phyloP scores from a whole-genome alignment of 1,140 invertebrate species.

The Condylostylus longicornis region DNA sequence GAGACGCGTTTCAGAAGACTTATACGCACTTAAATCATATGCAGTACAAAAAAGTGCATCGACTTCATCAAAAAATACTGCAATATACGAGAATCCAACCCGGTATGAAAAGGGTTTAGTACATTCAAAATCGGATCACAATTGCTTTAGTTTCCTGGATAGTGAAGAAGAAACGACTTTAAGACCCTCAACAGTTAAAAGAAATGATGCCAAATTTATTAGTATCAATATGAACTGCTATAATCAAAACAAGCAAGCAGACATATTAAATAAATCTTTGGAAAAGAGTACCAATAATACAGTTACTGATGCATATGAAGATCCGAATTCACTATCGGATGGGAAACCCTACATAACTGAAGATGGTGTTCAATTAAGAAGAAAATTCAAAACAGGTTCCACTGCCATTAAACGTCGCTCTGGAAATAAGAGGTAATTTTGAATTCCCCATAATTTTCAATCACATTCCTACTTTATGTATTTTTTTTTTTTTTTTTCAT shows the following conservation, averaged over 20 bases:
- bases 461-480: not conserved
- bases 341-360: conserved; percentile 23
- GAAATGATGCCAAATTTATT: conserved; percentile 26
- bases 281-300: conserved; percentile 17
- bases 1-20: conserved; percentile 16
- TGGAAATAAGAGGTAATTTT: conserved; percentile 40
- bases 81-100: conserved; percentile 9
- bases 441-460: not conserved
- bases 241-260: conserved; percentile 19
- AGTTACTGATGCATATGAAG: conserved; percentile 1
- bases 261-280: conserved; percentile 5
- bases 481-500: not conserved
- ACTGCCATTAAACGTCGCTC: conserved; percentile 54
- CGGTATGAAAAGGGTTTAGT: conserved; percentile 36
- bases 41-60: conserved; percentile 32
- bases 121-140: conserved; percentile 52
- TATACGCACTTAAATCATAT: conserved; percentile 18
- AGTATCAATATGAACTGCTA: conserved; percentile 32
- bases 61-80: conserved; percentile 8
- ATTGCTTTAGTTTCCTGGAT: conserved; percentile 39
- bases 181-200: conserved; percentile 19
- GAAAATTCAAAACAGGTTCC: conserved; percentile 40
- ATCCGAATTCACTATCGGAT: conserved; percentile 20
- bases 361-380: conserved; percentile 26
- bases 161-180: conserved; percentile 21